Percentiles rank a stretch among this genome's conserved stretches.
phyloP scores from a whole-genome alignment of 2,888 invertebrate genomes.

The Iphiclides podalirius region DNA sequence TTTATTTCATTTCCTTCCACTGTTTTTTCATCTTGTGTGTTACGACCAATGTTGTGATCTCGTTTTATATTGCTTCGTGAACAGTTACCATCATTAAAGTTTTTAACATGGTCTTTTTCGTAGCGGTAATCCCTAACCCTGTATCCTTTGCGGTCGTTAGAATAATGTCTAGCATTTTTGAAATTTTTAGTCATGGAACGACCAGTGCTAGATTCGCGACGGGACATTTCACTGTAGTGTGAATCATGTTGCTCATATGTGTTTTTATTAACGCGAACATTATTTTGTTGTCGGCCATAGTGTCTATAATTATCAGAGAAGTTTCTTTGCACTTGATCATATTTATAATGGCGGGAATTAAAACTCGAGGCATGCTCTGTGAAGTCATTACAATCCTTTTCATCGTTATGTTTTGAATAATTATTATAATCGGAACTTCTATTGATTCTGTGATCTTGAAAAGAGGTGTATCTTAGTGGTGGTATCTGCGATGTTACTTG shows the following conservation, averaged over 20 bases:
- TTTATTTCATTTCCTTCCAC: slow-evolving; percentile 25
- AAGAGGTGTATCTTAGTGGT: slow-evolving; percentile 33
- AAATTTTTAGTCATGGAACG: slow-evolving; percentile 33
- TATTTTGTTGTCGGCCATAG: slow-evolving; percentile 42
- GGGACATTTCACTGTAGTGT: slow-evolving; percentile 35
- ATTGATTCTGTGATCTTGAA: slow-evolving; percentile 49
- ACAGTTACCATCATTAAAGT: slow-evolving; percentile 32
- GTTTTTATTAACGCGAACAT: slow-evolving; percentile 39
- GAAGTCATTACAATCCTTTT: slow-evolving; percentile 42
- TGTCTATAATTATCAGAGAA: slow-evolving; percentile 35
- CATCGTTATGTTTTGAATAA: slow-evolving; percentile 35
- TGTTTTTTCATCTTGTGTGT: slow-evolving; percentile 25
- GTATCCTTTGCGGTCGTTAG: slow-evolving; percentile 29
- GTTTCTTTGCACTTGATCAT: slow-evolving; percentile 33
- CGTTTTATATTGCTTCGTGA: slow-evolving; percentile 32
- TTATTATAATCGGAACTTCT: slow-evolving; percentile 49
- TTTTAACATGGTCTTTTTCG: slow-evolving; percentile 30
- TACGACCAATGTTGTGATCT: slow-evolving; percentile 44
- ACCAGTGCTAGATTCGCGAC: slow-evolving; percentile 35
- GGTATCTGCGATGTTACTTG: slow-evolving; percentile 26
- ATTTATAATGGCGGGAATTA: slow-evolving; percentile 30
- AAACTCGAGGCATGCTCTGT: slow-evolving; percentile 37
- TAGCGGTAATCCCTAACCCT: slow-evolving; percentile 29
- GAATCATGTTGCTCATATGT: slow-evolving; percentile 36
- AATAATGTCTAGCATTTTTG: slow-evolving; percentile 32